phyloP scores from a whole-genome alignment of 2,888 invertebrate species.

The Cheilosia variabilis region DNA sequence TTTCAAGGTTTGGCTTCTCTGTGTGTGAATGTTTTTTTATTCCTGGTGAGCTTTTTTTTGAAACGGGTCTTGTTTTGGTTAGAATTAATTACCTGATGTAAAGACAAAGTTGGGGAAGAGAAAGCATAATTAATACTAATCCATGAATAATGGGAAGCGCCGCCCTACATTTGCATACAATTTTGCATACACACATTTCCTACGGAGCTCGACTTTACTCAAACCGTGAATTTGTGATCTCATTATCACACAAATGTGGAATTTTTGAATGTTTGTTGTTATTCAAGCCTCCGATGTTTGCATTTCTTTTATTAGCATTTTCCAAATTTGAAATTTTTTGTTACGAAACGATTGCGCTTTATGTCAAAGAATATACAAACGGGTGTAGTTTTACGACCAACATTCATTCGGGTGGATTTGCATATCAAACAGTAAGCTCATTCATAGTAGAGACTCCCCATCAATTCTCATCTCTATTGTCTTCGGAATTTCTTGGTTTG shows the following conservation, averaged over 20 bases:
- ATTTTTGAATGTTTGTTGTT: conserved; percentile 29
- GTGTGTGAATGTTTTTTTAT: background rate
- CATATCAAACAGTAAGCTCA: too few species aligned
- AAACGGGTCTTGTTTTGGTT: conserved; percentile 45
- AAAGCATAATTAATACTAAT: conserved; percentile 57
- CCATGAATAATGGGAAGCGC: conserved; percentile 14
- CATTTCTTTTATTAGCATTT: conserved; percentile 33
- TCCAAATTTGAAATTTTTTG: background rate
- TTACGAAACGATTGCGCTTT: too few species aligned
- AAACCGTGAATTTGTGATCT: conserved; percentile 14
- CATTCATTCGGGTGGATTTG: too few species aligned
- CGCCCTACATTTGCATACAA: background rate
- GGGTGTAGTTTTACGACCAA: too few species aligned
- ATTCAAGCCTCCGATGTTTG: background rate
- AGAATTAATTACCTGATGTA: conserved; percentile 46
- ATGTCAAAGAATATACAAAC: too few species aligned
- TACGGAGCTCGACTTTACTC: background rate
- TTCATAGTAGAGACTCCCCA: background rate
- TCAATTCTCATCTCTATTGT: background rate
- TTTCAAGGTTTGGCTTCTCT: background rate
- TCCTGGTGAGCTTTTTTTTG: conserved; percentile 23
- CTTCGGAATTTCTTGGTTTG: background rate
- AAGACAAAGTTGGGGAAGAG: conserved; percentile 23
- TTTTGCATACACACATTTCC: background rate
- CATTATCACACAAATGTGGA: conserved; percentile 59